Conservation (phyloP, 2,888 invertebrate species). For the Zeuzera pyrina region DNA sequence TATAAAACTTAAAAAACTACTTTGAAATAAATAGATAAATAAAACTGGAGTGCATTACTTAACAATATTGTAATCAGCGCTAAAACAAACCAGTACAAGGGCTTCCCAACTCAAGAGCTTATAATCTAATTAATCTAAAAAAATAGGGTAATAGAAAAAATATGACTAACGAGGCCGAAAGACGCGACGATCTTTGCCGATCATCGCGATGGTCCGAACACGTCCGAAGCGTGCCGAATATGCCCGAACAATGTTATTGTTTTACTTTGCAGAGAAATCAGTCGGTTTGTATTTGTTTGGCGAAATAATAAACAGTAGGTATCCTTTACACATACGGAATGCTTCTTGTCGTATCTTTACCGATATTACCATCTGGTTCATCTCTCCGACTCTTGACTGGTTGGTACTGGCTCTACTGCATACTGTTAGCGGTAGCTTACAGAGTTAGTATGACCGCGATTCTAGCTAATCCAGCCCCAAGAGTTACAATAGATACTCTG, state of each 20-base stretch:
- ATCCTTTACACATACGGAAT: constrained; percentile 88
- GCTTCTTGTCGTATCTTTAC: constrained; percentile 84
- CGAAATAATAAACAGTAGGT: constrained; percentile 80
- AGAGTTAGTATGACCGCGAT: constrained; percentile 90
- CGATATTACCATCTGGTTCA: constrained; percentile 85
- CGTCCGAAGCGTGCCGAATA: too few relatives aligned
- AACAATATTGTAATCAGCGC: too few relatives aligned
- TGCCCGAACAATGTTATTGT: constrained; percentile 9
- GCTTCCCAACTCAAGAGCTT: too few relatives aligned
- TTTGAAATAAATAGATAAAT: too few relatives aligned
- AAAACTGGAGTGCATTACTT: too few relatives aligned
- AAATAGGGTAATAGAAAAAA: too few relatives aligned
- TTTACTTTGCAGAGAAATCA: constrained; percentile 49
- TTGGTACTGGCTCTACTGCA: constrained; percentile 91
- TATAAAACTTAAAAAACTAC: too few relatives aligned
- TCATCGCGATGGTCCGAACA: too few relatives aligned
- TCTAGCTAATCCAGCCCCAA: constrained; percentile 82
- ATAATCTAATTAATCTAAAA: too few relatives aligned
- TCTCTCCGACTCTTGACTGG: constrained; percentile 85
- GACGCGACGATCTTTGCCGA: too few relatives aligned
- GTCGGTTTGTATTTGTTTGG: constrained; percentile 80
- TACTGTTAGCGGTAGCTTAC: constrained; percentile 85
- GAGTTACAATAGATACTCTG: constrained; percentile 85
- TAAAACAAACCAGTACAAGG: too few relatives aligned
- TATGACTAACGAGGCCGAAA: too few relatives aligned